Percentiles rank a stretch among this genome's conserved stretches.
Conservation (phyloP, 2,888 invertebrate genomes). For the Rhyacophila evoluta region DNA sequence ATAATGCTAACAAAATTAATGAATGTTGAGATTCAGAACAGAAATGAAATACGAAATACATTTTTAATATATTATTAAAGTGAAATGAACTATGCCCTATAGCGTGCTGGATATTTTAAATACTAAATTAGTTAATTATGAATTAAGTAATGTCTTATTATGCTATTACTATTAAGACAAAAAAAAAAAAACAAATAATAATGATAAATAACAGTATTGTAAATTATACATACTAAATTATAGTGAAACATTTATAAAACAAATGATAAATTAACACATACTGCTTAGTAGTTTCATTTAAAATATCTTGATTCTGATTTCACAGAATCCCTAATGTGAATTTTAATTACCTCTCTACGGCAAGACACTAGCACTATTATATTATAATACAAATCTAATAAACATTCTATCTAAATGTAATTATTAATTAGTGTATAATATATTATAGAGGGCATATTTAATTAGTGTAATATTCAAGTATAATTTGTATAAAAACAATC, state of each 20-base stretch:
- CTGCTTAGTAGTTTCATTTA: constrained; percentile 30
- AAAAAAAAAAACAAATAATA: constrained; percentile 9
- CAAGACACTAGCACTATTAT: not conserved
- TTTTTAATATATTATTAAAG: no score
- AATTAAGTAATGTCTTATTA: not conserved
- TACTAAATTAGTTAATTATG: constrained; percentile 16
- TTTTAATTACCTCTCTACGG: not conserved
- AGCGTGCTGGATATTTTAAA: not conserved
- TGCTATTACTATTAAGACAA: not conserved
- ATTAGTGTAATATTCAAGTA: not conserved
- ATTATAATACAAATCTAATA: not conserved
- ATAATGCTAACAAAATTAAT: no score
- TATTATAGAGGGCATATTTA: constrained; percentile 6
- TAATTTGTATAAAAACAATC: not conserved
- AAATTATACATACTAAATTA: not conserved
- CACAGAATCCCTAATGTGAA: constrained; percentile 37
- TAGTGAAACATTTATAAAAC: constrained; percentile 49
- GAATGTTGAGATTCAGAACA: no score
- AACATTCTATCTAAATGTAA: not conserved
- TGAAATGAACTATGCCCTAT: not conserved
- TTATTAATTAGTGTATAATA: not conserved
- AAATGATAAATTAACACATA: constrained; percentile 47
- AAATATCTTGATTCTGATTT: constrained; percentile 40
- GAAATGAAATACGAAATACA: no score
- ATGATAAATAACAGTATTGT: not conserved